Conservation (phyloP, 2,113 vertebrate species). For the Dendropsophus ebraccatus region DNA sequence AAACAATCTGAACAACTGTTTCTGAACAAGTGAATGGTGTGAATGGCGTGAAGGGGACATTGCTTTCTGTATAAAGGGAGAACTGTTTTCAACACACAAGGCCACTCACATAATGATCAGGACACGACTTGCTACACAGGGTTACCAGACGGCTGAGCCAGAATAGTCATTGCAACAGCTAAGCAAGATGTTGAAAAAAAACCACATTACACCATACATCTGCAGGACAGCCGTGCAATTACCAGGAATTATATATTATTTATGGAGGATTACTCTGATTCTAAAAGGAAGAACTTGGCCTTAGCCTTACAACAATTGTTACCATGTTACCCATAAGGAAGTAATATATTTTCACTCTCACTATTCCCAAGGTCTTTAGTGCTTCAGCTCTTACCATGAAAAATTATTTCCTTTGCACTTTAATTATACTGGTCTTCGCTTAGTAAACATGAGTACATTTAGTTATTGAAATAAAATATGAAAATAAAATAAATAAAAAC, state of each 20-base stretch:
- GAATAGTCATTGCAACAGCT: conserved; percentile 71
- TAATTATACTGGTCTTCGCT: neutral
- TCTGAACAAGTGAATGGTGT: conserved; percentile 78
- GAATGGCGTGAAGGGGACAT: conserved; percentile 84
- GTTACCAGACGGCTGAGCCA: conserved; percentile 63
- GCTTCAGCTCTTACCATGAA: neutral
- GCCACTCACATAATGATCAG: conserved; percentile 72
- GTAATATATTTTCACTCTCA: conserved; percentile 68
- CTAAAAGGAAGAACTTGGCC: conserved; percentile 73
- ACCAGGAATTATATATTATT: conserved; percentile 78
- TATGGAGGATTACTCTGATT: conserved; percentile 80
- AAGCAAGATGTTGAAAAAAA: conserved; percentile 66
- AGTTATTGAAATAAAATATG: no score
- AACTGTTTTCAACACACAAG: conserved; percentile 79
- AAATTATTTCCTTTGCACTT: conserved; percentile 8
- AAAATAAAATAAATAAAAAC: no score
- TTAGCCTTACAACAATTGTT: conserved; percentile 62
- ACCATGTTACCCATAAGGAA: conserved; percentile 67
- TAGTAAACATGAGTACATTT: neutral
- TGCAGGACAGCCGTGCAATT: conserved; percentile 78
- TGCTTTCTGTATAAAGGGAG: conserved; percentile 78
- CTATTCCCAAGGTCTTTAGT: conserved; percentile 25
- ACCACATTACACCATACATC: conserved; percentile 77
- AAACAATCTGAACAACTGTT: conserved; percentile 84
- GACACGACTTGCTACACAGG: conserved; percentile 64